These are phyloP conservation scores for Archivesica marissinica DNA, from an alignment of 1,140 invertebrate species.

Conservation along the genomic window DNA sequence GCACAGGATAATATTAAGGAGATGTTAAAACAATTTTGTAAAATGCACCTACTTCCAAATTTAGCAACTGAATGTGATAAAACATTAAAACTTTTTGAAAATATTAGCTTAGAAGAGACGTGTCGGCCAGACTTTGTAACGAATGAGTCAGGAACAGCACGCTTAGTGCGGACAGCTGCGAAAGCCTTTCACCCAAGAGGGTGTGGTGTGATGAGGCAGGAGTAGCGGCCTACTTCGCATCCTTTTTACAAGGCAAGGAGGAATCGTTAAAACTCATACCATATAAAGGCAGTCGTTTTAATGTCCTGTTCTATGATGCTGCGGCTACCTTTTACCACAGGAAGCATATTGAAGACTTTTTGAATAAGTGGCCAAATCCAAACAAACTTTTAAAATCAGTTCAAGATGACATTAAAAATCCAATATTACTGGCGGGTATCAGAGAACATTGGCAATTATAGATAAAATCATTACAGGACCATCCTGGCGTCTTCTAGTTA, in stretches of 20 bases:
- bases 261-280: slow-evolving; percentile 22
- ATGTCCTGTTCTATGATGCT: slow-evolving; percentile 40
- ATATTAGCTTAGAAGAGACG: neutral
- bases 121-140: neutral
- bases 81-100: neutral
- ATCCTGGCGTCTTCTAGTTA: neutral
- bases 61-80: neutral
- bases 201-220: slow-evolving; percentile 59
- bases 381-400: slow-evolving; percentile 10
- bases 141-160: slow-evolving; percentile 10
- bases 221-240: slow-evolving; percentile 25
- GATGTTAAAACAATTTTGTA: slow-evolving; percentile 35
- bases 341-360: neutral
- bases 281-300: slow-evolving; percentile 52
- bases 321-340: neutral
- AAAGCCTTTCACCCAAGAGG: slow-evolving; percentile 37
- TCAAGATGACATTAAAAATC: neutral
- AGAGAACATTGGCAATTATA: neutral
- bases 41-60: slow-evolving; percentile 35
- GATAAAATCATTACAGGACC: slow-evolving; percentile 21
- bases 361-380: neutral
- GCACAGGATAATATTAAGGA: neutral
- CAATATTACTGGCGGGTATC: neutral
- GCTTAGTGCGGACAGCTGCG: slow-evolving; percentile 22
- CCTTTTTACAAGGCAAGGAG: slow-evolving; percentile 20